Evolutionary conservation across 2,113 vertebrate species (phyloP).

Genomic region (Collichthys lucidus): DNA sequence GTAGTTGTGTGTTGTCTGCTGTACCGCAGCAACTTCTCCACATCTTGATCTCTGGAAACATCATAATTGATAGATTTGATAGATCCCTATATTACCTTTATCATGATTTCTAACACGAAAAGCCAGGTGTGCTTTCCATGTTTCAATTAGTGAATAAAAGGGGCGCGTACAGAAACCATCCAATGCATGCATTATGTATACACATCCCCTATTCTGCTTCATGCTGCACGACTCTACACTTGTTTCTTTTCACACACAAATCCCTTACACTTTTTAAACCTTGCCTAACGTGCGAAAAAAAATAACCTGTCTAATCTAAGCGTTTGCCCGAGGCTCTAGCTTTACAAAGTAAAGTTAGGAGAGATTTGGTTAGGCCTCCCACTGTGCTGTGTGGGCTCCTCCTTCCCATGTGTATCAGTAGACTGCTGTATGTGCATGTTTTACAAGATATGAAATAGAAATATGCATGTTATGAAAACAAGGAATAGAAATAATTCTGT

Average conservation of each 20-base stretch:
- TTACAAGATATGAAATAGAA: constrained; percentile 25
- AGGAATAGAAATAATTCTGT: background rate
- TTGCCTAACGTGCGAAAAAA: background rate
- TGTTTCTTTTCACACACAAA: constrained; percentile 12
- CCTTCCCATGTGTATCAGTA: background rate
- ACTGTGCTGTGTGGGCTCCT: constrained; percentile 9
- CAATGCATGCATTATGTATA: constrained; percentile 27
- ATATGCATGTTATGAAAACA: constrained; percentile 9
- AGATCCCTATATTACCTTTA: background rate
- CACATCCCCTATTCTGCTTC: constrained; percentile 15
- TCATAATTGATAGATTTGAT: background rate
- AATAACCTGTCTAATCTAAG: constrained; percentile 3
- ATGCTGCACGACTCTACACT: background rate
- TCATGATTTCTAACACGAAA: background rate
- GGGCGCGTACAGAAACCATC: background rate
- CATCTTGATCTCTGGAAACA: background rate
- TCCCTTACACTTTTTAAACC: constrained; percentile 32
- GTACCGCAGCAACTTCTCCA: constrained; percentile 2
- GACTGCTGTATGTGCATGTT: background rate
- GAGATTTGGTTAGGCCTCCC: constrained; percentile 25
- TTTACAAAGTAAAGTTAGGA: constrained; percentile 47
- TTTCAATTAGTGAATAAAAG: background rate
- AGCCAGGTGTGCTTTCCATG: background rate
- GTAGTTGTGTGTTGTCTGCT: background rate
- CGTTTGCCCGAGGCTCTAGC: constrained; percentile 7